Base-by-base conservation (phyloP, 2,113 vertebrate genomes). In the Pontoporia blainvillei region DNA sequence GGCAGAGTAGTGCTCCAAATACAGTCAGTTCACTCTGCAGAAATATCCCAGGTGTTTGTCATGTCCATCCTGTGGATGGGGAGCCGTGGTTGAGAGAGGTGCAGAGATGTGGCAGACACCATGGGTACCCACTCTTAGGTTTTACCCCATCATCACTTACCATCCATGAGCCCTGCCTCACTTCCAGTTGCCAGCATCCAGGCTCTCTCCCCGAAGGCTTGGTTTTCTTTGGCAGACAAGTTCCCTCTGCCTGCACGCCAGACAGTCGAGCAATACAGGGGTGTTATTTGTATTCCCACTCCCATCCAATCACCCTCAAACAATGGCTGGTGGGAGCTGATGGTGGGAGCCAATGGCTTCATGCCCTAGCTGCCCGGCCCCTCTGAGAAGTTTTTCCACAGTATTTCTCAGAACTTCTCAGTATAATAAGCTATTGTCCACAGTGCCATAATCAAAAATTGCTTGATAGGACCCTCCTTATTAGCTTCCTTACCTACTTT, bases 121-220 rank as follows among this genome's bases (percentile, higher is more conserved):
- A 3, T 3, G 1, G 21, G 15, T n/a, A 12, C 36, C n/a, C 44
- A 11, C 15, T 13, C 4, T 0, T 13, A 54, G 2, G 6, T 10
- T 2, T 0, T 12, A 64, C 2, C 12, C 31, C 5, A 10, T 41
- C n/a, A 12, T 8, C 1, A 12, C 23, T 18, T 21, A 11, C 2
- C 1, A 0, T 34, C 59, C 9, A 0, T n/a, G 41, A 18, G 8
- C 11, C 46, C 3, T 10, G 1, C 4, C 36, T 76, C 13, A 13
- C 39, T 79, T 36, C 31, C 4, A 64, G 5, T 2, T 69, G 78
- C 39, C 81, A 90, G 64, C 34, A 61, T 6, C 9, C 11, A 14
- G 0, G 12, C 11, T 92, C 9, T 91, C 41, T 92, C 25, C 29
- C n/a, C 54, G 14, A 66, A 79, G 20, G 15, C 46, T 41, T 67